Evolutionary conservation across 2,797 vertebrate species (phyloP).

Genomic region (Pangasius sanitwongsei): DNA sequence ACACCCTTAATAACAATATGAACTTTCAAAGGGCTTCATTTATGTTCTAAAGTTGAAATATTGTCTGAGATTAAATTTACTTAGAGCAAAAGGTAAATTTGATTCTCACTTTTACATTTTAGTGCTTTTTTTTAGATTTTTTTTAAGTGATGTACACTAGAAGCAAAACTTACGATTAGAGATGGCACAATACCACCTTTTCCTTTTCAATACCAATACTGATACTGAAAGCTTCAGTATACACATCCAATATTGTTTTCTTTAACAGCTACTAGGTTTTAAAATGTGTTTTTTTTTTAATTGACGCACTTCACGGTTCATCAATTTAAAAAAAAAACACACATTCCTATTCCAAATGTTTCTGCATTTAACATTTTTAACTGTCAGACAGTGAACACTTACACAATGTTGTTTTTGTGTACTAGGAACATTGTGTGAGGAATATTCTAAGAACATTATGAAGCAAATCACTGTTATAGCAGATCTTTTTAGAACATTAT

Average conservation of each 20-base stretch:
- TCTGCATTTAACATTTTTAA: not conserved
- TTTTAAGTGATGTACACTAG: not conserved
- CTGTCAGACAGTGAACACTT: not conserved
- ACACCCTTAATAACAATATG: slow-evolving; percentile 70
- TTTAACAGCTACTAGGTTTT: not conserved
- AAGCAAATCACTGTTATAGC: not conserved
- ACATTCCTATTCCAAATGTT: not conserved
- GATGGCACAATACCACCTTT: not conserved
- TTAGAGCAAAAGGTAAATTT: not conserved
- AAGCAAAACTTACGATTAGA: not conserved
- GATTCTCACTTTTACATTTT: not conserved
- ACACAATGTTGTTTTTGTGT: not conserved
- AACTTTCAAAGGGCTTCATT: slow-evolving; percentile 68
- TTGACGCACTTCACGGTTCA: not conserved
- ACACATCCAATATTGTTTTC: not conserved
- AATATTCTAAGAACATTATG: not conserved
- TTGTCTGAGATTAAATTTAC: not conserved
- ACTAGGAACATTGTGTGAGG: not conserved
- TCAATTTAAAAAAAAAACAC: no score
- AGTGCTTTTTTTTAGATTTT: not conserved
- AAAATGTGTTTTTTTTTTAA: not conserved
- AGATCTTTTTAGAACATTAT: not conserved
- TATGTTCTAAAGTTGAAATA: slow-evolving; percentile 60
- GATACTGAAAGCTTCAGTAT: not conserved
- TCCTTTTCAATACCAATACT: not conserved